Conservation (phyloP, 2,797 vertebrate species). For the Catharus ustulatus region DNA sequence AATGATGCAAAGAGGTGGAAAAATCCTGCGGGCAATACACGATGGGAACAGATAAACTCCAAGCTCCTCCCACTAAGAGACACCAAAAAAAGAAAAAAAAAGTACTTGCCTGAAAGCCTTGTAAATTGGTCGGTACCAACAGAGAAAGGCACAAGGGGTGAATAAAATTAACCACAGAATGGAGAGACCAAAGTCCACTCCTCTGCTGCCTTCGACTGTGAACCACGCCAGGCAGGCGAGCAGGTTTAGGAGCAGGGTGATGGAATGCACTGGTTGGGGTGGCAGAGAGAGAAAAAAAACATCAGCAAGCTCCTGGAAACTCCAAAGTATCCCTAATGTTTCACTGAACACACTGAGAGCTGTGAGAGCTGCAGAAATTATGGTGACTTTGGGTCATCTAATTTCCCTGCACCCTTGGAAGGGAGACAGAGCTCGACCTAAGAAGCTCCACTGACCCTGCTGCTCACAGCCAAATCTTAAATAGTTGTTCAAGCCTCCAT, state of each 20-base stretch:
- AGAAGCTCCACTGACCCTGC: background rate
- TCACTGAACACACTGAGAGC: background rate
- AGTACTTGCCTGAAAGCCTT: constrained; percentile 93
- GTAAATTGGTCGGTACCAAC: constrained; percentile 97
- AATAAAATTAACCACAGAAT: constrained; percentile 96
- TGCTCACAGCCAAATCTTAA: background rate
- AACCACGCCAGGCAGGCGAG: constrained; percentile 92
- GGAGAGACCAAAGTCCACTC: constrained; percentile 90
- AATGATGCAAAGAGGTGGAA: background rate
- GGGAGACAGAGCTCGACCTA: background rate
- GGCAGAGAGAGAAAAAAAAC: background rate
- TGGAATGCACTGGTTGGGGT: constrained; percentile 81
- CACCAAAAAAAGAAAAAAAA: background rate
- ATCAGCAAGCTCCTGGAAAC: background rate
- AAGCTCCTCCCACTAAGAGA: background rate
- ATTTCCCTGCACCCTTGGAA: background rate
- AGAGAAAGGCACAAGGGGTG: constrained; percentile 94
- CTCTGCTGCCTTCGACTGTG: constrained; percentile 31
- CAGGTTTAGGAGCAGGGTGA: constrained; percentile 93
- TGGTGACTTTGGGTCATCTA: background rate
- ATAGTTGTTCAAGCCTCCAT: background rate
- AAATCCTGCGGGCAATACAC: background rate
- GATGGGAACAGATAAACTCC: background rate
- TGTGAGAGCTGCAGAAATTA: background rate
- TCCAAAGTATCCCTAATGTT: background rate